Conservation (phyloP, 1,140 invertebrate species). For the Drosophila truncata region DNA sequence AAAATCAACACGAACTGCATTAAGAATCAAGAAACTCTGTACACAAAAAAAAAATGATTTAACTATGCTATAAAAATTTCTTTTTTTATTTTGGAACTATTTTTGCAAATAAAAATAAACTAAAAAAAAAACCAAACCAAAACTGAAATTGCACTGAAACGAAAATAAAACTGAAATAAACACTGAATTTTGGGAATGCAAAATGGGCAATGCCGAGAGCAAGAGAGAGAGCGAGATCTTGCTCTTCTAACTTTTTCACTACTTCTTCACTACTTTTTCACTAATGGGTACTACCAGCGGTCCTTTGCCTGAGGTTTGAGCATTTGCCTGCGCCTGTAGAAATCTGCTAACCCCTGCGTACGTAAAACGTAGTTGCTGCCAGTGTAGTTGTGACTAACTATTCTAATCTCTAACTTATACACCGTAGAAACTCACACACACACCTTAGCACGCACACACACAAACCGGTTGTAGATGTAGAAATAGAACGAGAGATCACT, state of each 20-base stretch:
- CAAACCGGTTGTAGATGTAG: slow-evolving; percentile 10
- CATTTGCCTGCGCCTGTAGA: slow-evolving; percentile 41
- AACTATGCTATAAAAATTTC: slow-evolving; percentile 40
- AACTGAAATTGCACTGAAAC: slow-evolving; percentile 30
- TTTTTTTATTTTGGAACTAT: slow-evolving; percentile 31
- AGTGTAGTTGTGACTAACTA: slow-evolving; percentile 36
- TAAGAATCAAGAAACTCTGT: slow-evolving; percentile 38
- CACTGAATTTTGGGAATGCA: slow-evolving; percentile 32
- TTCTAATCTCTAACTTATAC: slow-evolving; percentile 14
- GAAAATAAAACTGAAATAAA: background rate
- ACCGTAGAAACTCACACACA: slow-evolving; percentile 21
- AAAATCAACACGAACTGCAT: slow-evolving; percentile 16
- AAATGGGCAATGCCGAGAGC: slow-evolving; percentile 10
- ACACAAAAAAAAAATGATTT: too few species aligned
- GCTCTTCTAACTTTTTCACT: slow-evolving; percentile 24
- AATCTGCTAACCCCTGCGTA: slow-evolving; percentile 21
- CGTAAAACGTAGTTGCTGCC: background rate
- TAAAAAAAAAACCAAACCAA: slow-evolving; percentile 17
- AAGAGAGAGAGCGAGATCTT: slow-evolving; percentile 3
- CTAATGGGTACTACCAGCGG: slow-evolving; percentile 29
- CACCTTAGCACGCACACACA: slow-evolving; percentile 4
- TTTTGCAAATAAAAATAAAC: slow-evolving; percentile 50
- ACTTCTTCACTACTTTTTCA: slow-evolving; percentile 17
- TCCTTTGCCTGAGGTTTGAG: slow-evolving; percentile 16
- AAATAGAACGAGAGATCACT: slow-evolving; percentile 27